These are phyloP conservation scores for Rhogogaster chlorosoma DNA, from an alignment of 2,888 invertebrate genomes.

Conservation along the genomic window DNA sequence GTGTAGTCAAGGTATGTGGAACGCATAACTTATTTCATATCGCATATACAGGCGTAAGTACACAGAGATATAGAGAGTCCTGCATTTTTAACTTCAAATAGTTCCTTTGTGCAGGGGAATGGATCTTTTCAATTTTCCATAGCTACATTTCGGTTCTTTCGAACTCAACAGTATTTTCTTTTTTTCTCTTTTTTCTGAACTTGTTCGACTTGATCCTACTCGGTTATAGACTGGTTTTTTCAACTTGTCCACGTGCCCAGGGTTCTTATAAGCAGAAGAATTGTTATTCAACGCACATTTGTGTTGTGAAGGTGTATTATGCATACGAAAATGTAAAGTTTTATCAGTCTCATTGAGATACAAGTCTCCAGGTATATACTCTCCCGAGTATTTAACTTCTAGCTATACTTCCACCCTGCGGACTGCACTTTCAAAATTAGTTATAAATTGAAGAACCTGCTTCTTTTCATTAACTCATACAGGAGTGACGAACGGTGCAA, in stretches of 20 bases:
- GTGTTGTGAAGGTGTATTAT: neutral
- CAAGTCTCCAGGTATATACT: neutral
- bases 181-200: neutral
- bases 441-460: neutral
- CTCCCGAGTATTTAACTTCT: neutral
- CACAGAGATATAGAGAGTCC: neutral
- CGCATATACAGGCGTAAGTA: neutral
- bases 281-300: neutral
- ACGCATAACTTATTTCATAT: constrained; percentile 5
- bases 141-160: neutral
- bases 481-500: neutral
- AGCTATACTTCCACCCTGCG: neutral
- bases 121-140: neutral
- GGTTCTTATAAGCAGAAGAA: neutral
- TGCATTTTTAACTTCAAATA: constrained; percentile 2
- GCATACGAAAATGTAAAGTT: neutral
- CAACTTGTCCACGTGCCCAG: neutral
- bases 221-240: constrained; percentile 8
- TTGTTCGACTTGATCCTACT: neutral
- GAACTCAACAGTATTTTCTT: neutral
- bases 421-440: constrained; percentile 2
- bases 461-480: neutral
- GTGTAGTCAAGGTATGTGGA: neutral
- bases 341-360: neutral
- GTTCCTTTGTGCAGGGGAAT: constrained; percentile 2